Conservation (phyloP, 2,888 invertebrate species). For the Eristalis intricaria region DNA sequence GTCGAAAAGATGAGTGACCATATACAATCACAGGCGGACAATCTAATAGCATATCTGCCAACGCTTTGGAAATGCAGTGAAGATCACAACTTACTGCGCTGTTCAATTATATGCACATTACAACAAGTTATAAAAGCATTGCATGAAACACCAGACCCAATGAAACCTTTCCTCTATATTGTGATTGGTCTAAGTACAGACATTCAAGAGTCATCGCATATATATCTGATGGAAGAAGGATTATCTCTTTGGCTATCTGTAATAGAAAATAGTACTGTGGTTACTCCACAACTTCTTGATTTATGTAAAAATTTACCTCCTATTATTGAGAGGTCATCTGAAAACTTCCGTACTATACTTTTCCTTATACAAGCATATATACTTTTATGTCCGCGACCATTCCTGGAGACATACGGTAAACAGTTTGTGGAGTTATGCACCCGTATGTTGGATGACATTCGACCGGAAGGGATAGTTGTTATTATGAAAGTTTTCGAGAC, state of each 20-base stretch:
- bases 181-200: slow-evolving; percentile 90
- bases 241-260: slow-evolving; percentile 94
- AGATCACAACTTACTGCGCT: slow-evolving; percentile 93
- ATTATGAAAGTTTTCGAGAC: slow-evolving; percentile 89
- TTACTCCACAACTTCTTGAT: slow-evolving; percentile 86
- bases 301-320: slow-evolving; percentile 89
- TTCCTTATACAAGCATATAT: slow-evolving; percentile 92
- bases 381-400: slow-evolving; percentile 89
- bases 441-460: slow-evolving; percentile 89
- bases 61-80: slow-evolving; percentile 93
- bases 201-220: slow-evolving; percentile 89
- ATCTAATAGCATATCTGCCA: slow-evolving; percentile 92
- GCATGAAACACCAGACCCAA: slow-evolving; percentile 83
- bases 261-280: slow-evolving; percentile 88
- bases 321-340: slow-evolving; percentile 90
- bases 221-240: slow-evolving; percentile 96
- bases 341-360: slow-evolving; percentile 89
- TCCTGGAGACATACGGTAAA: slow-evolving; percentile 87
- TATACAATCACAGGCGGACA: slow-evolving; percentile 85
- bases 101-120: slow-evolving; percentile 93
- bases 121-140: slow-evolving; percentile 89
- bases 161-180: slow-evolving; percentile 85
- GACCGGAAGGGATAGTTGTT: slow-evolving; percentile 87
- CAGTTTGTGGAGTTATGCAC: slow-evolving; percentile 87
- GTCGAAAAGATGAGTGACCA: slow-evolving; percentile 92